Evolutionary conservation across 2,797 vertebrate genomes (phyloP).

Genomic region (Molothrus aeneus): DNA sequence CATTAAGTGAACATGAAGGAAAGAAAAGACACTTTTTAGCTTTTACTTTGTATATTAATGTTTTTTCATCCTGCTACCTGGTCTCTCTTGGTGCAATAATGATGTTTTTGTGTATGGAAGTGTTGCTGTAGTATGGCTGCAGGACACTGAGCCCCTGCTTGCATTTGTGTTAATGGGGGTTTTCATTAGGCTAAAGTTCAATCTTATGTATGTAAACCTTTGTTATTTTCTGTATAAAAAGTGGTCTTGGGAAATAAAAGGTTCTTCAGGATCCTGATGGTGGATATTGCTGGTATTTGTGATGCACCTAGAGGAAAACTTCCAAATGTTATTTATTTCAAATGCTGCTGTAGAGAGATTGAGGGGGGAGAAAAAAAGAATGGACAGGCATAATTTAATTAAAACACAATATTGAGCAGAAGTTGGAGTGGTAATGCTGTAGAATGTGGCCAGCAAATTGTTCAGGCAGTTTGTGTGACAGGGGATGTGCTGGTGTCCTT

Average conservation of each 20-base stretch:
- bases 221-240: background rate
- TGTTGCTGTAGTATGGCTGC: background rate
- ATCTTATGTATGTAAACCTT: background rate
- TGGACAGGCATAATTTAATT: background rate
- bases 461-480: background rate
- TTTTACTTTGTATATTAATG: background rate
- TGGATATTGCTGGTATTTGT: background rate
- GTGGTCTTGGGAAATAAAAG: background rate
- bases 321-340: background rate
- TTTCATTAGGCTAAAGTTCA: background rate
- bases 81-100: background rate
- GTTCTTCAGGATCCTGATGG: background rate
- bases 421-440: background rate
- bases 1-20: constrained; percentile 55
- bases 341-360: background rate
- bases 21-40: constrained; percentile 22
- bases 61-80: background rate
- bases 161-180: background rate
- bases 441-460: background rate
- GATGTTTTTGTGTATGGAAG: background rate
- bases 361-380: background rate
- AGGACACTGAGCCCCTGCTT: background rate
- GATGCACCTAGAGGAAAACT: background rate
- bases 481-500: background rate
- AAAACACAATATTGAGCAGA: background rate